Percentiles rank a stretch among this genome's conserved stretches.
These are phyloP conservation scores for Gymnosoma rotundatum DNA, from an alignment of 2,888 invertebrate genomes.

Conservation along the genomic window DNA sequence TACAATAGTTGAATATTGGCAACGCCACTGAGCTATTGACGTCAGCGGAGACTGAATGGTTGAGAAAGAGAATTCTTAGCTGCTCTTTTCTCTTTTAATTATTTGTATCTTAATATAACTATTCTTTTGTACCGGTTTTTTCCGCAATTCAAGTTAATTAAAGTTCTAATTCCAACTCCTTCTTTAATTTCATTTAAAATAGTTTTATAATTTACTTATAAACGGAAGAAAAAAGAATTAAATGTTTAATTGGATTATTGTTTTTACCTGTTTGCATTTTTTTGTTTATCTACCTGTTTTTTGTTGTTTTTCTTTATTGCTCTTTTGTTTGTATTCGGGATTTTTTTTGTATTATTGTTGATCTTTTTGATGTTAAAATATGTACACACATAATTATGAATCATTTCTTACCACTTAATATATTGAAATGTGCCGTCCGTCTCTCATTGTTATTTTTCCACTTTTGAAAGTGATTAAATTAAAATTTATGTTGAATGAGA, in stretches of 20 bases:
- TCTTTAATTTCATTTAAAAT: not conserved
- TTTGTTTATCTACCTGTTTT: slow-evolving; percentile 46
- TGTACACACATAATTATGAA: slow-evolving; percentile 21
- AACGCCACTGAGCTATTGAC: slow-evolving; percentile 59
- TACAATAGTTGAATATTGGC: slow-evolving; percentile 45
- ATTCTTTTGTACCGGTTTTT: slow-evolving; percentile 49
- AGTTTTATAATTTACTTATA: not conserved
- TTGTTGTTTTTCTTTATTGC: slow-evolving; percentile 1
- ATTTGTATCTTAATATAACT: not conserved
- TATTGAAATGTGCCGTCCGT: not conserved
- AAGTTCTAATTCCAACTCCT: not conserved
- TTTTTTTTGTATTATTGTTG: slow-evolving; percentile 1
- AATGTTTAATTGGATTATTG: not conserved
- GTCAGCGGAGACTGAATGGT: slow-evolving; percentile 46
- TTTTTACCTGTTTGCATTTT: slow-evolving; percentile 21
- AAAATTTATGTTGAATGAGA: no score
- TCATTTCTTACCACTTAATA: slow-evolving; percentile 41
- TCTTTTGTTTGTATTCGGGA: slow-evolving; percentile 27
- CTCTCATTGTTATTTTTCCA: not conserved
- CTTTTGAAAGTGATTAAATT: no score
- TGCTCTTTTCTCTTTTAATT: not conserved
- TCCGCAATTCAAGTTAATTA: not conserved
- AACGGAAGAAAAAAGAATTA: not conserved
- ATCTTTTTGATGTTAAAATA: slow-evolving; percentile 32
- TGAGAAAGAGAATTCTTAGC: slow-evolving; percentile 15